Evolutionary conservation across 2,888 invertebrate genomes (phyloP).

Genomic region (Zhengitettix transpicula): DNA sequence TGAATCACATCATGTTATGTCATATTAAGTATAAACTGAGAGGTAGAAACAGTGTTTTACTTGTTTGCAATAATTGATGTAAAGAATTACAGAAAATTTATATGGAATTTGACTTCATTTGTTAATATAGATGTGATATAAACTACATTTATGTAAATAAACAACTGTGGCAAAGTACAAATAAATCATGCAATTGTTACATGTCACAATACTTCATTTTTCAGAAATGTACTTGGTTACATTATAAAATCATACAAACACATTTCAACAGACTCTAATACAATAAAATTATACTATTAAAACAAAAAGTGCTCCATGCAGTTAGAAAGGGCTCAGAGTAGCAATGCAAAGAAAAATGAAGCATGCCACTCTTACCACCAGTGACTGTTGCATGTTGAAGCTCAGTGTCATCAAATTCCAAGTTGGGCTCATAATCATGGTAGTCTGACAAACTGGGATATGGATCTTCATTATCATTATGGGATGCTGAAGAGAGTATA

Average conservation of each 20-base stretch:
- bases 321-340: conserved; percentile 3
- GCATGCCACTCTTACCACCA: conserved; percentile 38
- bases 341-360: conserved; percentile 6
- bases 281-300: background rate
- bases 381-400: conserved; percentile 49
- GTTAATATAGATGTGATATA: too few species aligned
- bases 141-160: too few species aligned
- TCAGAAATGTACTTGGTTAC: too few species aligned
- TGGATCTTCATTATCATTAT: conserved; percentile 48
- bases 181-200: background rate
- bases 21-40: too few species aligned
- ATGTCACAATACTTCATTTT: background rate
- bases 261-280: background rate
- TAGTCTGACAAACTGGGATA: conserved; percentile 79
- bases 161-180: background rate
- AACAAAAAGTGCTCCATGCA: background rate
- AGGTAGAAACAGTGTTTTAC: too few species aligned
- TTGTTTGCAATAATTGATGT: too few species aligned
- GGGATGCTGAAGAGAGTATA: conserved; percentile 15
- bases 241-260: background rate
- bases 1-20: too few species aligned
- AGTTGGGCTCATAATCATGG: conserved; percentile 86
- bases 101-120: too few species aligned
- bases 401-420: conserved; percentile 94
- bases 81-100: too few species aligned